Percentiles rank a stretch among this genome's conserved stretches.
Evolutionary conservation across 2,888 invertebrate genomes (phyloP).

Genomic region (Mycalesis mineus): DNA sequence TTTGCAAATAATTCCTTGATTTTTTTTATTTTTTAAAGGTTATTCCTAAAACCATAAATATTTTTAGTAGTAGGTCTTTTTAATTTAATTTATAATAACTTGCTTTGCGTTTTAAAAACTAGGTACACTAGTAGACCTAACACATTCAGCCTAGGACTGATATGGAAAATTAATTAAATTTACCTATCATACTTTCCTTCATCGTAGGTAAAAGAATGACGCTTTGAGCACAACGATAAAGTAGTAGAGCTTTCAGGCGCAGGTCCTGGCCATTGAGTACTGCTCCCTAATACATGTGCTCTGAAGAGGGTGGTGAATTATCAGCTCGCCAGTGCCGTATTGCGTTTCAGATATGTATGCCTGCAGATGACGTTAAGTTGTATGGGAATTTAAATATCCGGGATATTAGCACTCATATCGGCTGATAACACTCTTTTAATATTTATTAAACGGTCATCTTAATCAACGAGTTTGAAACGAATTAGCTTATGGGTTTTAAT

Average conservation of each 20-base stretch:
- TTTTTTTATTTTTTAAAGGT: too few relatives aligned
- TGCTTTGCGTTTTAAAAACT: too few relatives aligned
- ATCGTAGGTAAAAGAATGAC: constrained; percentile 30
- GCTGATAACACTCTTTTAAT: not conserved
- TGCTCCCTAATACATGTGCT: constrained; percentile 51
- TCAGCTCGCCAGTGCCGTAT: constrained; percentile 25
- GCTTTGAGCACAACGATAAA: constrained; percentile 35
- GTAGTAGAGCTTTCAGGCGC: constrained; percentile 36
- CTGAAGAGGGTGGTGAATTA: constrained; percentile 51
- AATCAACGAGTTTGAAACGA: too few relatives aligned
- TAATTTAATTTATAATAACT: too few relatives aligned
- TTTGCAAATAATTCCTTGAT: too few relatives aligned
- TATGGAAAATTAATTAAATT: constrained; percentile 28
- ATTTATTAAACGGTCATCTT: too few relatives aligned
- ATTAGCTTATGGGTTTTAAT: too few relatives aligned
- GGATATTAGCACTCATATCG: not conserved
- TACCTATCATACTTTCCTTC: constrained; percentile 21
- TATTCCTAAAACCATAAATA: too few relatives aligned
- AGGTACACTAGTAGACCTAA: too few relatives aligned
- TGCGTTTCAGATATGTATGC: constrained; percentile 14
- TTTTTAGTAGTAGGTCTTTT: too few relatives aligned
- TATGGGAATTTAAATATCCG: constrained; percentile 18
- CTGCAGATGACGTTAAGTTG: constrained; percentile 23
- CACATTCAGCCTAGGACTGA: constrained; percentile 1
- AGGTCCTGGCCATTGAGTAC: constrained; percentile 45